Evolutionary conservation across 2,797 vertebrate species (phyloP).

Genomic region (Poeciliopsis gracilis): DNA sequence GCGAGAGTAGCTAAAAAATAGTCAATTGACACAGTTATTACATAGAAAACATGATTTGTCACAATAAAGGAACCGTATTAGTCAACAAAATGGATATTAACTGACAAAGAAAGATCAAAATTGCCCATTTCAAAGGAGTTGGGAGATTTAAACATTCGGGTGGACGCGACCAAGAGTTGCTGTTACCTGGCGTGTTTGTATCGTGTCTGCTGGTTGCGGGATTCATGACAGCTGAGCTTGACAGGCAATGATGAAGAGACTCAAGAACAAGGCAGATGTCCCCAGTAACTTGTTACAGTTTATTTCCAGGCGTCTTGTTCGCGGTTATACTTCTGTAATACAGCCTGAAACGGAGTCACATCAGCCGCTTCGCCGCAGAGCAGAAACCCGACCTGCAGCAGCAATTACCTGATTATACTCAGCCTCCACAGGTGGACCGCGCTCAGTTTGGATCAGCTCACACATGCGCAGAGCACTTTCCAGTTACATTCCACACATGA

Average conservation of each 20-base stretch:
- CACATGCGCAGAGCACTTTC: constrained; percentile 62
- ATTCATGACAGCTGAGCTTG: constrained; percentile 54
- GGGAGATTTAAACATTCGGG: not conserved
- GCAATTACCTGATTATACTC: constrained; percentile 79
- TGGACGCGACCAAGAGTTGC: not conserved
- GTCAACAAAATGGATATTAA: not conserved
- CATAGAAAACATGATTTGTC: not conserved
- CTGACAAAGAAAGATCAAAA: not conserved
- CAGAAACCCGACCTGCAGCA: constrained; percentile 3
- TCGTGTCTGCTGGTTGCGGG: constrained; percentile 49
- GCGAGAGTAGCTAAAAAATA: not conserved
- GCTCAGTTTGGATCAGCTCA: not conserved
- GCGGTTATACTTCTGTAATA: constrained; percentile 75
- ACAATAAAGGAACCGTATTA: not conserved
- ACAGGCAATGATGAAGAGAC: not conserved
- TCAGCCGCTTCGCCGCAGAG: not conserved
- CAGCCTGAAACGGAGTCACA: constrained; percentile 16
- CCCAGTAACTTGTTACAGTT: not conserved
- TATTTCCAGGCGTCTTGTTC: not conserved
- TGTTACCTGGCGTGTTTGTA: constrained; percentile 61
- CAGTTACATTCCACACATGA: not conserved
- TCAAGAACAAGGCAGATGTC: not conserved
- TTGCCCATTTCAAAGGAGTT: not conserved
- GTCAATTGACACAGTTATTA: constrained; percentile 15
- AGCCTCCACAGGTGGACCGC: constrained; percentile 49